phyloP scores from a whole-genome alignment of 1,140 invertebrate species.

The Epicauta chinensis region DNA sequence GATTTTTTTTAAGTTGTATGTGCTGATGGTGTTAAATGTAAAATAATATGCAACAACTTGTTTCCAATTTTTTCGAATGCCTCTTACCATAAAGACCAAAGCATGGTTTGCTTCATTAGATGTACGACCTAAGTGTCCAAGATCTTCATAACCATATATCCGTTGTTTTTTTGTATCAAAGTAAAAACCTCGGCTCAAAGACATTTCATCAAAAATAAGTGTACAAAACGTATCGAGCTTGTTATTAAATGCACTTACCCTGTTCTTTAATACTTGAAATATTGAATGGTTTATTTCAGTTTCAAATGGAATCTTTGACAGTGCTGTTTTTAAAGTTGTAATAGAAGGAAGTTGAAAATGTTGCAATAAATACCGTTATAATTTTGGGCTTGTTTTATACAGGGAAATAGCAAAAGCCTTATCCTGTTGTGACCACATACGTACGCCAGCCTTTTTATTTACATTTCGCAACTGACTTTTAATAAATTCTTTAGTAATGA shows the following conservation, averaged over 20 bases:
- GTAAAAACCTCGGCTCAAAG: constrained; percentile 3
- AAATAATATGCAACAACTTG: constrained; percentile 3
- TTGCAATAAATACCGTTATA: constrained; percentile 11
- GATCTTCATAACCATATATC: constrained; percentile 33
- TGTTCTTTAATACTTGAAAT: constrained; percentile 1
- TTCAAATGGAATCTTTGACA: constrained; percentile 13
- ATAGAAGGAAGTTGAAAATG: constrained; percentile 18
- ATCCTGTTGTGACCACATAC: constrained; percentile 12
- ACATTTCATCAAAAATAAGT: constrained; percentile 13
- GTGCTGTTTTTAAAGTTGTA: constrained; percentile 11
- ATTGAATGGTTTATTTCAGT: constrained; percentile 6
- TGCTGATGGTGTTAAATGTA: neutral
- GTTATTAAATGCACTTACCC: constrained; percentile 8
- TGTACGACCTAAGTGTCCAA: neutral
- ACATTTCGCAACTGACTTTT: constrained; percentile 14
- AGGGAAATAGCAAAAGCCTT: constrained; percentile 19
- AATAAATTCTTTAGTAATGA: constrained; percentile 3
- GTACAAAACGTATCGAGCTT: constrained; percentile 1
- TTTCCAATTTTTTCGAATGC: neutral
- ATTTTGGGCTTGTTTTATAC: constrained; percentile 14
- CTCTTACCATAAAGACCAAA: neutral
- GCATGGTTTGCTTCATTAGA: neutral
- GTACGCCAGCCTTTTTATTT: neutral
- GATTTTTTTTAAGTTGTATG: constrained; percentile 6
- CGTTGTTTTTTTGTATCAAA: constrained; percentile 26